Conservation (phyloP, 2,113 vertebrate genomes). For the Myotis lucifugus region DNA sequence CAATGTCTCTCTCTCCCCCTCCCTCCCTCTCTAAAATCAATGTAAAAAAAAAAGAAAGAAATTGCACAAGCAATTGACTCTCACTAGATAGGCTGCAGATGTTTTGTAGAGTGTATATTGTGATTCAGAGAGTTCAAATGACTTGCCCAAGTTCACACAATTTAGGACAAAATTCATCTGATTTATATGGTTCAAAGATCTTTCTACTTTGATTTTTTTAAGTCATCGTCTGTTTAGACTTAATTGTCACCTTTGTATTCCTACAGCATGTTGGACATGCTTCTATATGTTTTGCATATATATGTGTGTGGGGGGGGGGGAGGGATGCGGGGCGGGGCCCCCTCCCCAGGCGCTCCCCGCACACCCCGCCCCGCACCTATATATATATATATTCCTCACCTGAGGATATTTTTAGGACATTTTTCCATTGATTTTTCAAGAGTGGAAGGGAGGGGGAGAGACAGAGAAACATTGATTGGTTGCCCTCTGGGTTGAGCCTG, state of each 20-base stretch:
- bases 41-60: background rate
- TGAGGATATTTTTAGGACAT: too few relatives aligned
- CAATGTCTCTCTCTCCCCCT: background rate
- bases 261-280: background rate
- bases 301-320: too few relatives aligned
- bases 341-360: too few relatives aligned
- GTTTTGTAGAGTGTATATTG: background rate
- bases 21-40: background rate
- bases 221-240: background rate
- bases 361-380: too few relatives aligned
- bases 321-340: too few relatives aligned
- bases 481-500: too few relatives aligned
- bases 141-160: background rate
- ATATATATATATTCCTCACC: too few relatives aligned
- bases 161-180: background rate
- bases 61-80: background rate
- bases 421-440: background rate
- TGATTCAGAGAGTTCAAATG: background rate
- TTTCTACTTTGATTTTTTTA: background rate
- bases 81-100: background rate
- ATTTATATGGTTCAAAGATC: background rate
- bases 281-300: background rate
- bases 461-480: too few relatives aligned
- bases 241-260: background rate
- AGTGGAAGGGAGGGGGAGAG: background rate